Evolutionary conservation across 2,113 vertebrate genomes (phyloP).

Genomic region (Alouatta palliata): DNA sequence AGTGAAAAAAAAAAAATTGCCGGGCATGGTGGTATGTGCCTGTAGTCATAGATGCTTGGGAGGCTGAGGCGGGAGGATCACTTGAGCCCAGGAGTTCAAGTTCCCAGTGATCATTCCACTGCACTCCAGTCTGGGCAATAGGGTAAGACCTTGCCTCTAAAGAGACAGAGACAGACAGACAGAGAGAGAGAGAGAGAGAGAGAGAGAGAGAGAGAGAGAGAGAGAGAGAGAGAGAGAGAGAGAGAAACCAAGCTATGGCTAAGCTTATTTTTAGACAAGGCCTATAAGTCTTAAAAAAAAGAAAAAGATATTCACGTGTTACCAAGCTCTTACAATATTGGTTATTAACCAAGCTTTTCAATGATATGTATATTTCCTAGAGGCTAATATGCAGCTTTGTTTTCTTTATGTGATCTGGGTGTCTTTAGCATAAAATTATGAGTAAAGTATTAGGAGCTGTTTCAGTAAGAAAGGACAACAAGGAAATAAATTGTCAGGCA

Average conservation of each 20-base stretch:
- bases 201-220: no score
- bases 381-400: background rate
- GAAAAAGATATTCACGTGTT: background rate
- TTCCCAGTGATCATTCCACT: no score
- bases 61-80: no score
- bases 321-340: background rate
- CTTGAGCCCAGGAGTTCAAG: no score
- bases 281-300: background rate
- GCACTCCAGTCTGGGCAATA: no score
- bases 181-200: no score
- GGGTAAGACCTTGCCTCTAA: no score
- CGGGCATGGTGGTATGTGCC: no score
- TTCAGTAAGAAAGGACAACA: background rate
- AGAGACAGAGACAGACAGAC: no score
- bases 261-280: conserved; percentile 64
- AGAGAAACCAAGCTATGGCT: conserved; percentile 25
- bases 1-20: no score
- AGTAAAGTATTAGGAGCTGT: background rate
- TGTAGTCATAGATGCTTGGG: no score
- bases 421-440: background rate
- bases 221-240: background rate
- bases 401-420: background rate
- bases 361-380: background rate
- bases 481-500: background rate
- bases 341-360: conserved; percentile 37